phyloP scores from a whole-genome alignment of 2,113 vertebrate genomes.

The Equus przewalskii region DNA sequence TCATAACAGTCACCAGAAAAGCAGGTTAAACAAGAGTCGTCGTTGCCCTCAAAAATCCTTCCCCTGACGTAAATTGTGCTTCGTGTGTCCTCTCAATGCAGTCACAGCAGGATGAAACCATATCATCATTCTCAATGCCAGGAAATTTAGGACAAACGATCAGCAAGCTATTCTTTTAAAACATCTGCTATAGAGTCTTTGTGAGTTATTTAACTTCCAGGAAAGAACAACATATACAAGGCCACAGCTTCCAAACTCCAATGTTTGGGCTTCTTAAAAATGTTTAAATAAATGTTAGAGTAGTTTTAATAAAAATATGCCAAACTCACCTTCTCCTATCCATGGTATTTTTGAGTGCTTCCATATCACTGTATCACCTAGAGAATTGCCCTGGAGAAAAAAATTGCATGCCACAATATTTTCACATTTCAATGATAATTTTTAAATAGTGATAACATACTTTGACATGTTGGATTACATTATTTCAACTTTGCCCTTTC shows the following conservation, averaged over 20 bases:
- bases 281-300: slow-evolving; percentile 31
- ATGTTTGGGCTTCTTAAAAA: neutral
- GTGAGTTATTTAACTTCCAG: slow-evolving; percentile 47
- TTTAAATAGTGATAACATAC: neutral
- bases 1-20: slow-evolving; percentile 1
- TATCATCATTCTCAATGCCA: slow-evolving; percentile 31
- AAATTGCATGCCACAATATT: neutral
- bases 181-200: neutral
- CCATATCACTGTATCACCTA: neutral
- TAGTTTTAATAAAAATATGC: neutral
- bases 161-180: slow-evolving; percentile 56
- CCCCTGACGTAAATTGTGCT: neutral
- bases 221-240: slow-evolving; percentile 36
- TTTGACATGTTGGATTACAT: neutral
- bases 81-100: neutral
- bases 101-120: neutral
- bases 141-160: slow-evolving; percentile 24
- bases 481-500: neutral
- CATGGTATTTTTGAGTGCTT: neutral
- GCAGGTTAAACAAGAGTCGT: neutral
- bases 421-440: neutral
- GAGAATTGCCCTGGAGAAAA: neutral
- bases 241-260: neutral
- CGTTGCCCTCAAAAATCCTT: neutral
- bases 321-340: neutral